Conservation (phyloP, 2,113 vertebrate species). For the Leiothrix lutea region DNA sequence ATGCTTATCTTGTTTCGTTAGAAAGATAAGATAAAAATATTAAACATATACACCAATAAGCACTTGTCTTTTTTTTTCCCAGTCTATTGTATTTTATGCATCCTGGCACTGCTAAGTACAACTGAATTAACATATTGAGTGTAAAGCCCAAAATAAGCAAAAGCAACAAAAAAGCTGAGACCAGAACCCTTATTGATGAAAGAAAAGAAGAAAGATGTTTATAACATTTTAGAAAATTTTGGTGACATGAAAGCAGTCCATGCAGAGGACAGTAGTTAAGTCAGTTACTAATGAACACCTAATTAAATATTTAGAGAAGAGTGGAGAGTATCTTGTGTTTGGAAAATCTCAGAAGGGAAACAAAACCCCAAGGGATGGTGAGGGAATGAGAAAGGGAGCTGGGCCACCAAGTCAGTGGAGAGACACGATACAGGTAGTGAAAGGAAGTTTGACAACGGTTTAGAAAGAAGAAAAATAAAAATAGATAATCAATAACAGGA, state of each 20-base stretch:
- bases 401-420: neutral
- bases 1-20: neutral
- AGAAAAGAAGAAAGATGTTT: neutral
- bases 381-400: neutral
- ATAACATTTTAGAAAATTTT: neutral
- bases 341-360: neutral
- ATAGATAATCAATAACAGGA: neutral
- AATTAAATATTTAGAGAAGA: neutral
- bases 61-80: neutral
- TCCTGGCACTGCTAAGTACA: neutral
- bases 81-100: neutral
- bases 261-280: neutral
- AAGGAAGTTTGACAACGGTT: neutral
- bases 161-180: neutral
- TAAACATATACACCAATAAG: neutral
- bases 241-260: neutral
- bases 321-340: neutral
- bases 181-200: neutral
- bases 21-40: neutral
- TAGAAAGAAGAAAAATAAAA: neutral
- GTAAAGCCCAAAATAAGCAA: neutral
- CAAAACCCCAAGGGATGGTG: neutral
- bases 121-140: neutral
- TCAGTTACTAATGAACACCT: neutral
- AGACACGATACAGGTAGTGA: neutral